Evolutionary conservation across 1,140 invertebrate genomes (phyloP).

Genomic region (Aphidius gifuensis): DNA sequence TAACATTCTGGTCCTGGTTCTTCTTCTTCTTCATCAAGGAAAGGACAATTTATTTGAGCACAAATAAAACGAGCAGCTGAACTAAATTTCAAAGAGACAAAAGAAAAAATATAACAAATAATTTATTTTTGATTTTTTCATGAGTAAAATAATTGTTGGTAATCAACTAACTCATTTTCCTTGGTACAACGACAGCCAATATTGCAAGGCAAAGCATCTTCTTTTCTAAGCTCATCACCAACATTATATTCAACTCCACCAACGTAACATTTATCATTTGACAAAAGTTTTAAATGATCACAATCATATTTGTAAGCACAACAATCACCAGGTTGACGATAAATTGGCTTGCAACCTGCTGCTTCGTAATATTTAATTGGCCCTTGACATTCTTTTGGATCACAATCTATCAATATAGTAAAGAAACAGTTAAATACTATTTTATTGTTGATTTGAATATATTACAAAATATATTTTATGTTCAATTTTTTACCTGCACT

Average conservation of each 20-base stretch:
- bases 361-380: slow-evolving; percentile 18
- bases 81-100: background rate
- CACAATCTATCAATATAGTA: too few species aligned
- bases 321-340: slow-evolving; percentile 10
- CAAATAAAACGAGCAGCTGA: background rate
- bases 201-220: background rate
- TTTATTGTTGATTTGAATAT: too few species aligned
- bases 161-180: background rate
- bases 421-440: too few species aligned
- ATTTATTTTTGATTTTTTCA: background rate
- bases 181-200: background rate
- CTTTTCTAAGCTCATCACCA: background rate
- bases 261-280: background rate
- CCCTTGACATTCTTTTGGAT: slow-evolving; percentile 7
- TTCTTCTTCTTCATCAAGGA: background rate
- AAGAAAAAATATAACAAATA: background rate
- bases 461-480: too few species aligned
- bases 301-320: slow-evolving; percentile 22
- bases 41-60: background rate
- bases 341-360: slow-evolving; percentile 13
- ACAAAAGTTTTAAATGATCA: background rate
- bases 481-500: too few species aligned
- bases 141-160: background rate
- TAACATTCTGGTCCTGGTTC: too few species aligned
- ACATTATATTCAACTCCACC: background rate